Evolutionary conservation across 2,888 invertebrate species (phyloP).

Genomic region (Alviniconcha strummeri): DNA sequence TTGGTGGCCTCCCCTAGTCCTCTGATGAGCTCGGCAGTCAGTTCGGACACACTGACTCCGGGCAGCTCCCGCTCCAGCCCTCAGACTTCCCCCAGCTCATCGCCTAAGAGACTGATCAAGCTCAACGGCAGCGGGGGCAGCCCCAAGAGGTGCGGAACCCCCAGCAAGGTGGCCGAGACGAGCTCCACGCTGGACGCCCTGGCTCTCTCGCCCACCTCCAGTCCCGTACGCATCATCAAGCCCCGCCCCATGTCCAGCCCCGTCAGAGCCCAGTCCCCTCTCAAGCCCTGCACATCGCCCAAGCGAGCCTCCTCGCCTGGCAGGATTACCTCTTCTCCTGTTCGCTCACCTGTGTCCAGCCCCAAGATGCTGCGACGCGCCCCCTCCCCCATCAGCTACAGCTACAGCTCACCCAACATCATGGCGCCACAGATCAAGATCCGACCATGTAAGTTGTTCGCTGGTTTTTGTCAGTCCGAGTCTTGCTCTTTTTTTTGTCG

Average conservation of each 20-base stretch:
- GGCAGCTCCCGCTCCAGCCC: conserved; percentile 67
- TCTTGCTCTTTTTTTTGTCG: neutral
- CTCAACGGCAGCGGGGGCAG: conserved; percentile 52
- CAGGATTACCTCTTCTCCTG: conserved; percentile 48
- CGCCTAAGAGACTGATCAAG: conserved; percentile 58
- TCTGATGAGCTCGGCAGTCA: conserved; percentile 60
- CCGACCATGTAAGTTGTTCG: conserved; percentile 58
- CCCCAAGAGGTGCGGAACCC: conserved; percentile 58
- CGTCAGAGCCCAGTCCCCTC: conserved; percentile 58
- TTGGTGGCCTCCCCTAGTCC: conserved; percentile 49
- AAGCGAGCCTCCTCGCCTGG: conserved; percentile 48
- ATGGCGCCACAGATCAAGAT: conserved; percentile 65
- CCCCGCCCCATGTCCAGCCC: conserved; percentile 55
- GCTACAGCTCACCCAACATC: conserved; percentile 72
- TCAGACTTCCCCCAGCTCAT: conserved; percentile 61
- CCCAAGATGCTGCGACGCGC: conserved; percentile 65
- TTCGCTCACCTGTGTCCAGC: conserved; percentile 62
- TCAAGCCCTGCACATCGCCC: conserved; percentile 47
- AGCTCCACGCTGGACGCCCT: conserved; percentile 59
- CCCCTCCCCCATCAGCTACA: conserved; percentile 71
- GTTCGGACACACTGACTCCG: conserved; percentile 70
- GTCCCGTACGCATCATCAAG: conserved; percentile 60
- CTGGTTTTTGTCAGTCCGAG: neutral
- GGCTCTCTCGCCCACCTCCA: conserved; percentile 62
- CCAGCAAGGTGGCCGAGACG: conserved; percentile 55